These are phyloP conservation scores for Leptopilina syphax DNA, from an alignment of 2,888 invertebrate genomes.

Conservation along the genomic window DNA sequence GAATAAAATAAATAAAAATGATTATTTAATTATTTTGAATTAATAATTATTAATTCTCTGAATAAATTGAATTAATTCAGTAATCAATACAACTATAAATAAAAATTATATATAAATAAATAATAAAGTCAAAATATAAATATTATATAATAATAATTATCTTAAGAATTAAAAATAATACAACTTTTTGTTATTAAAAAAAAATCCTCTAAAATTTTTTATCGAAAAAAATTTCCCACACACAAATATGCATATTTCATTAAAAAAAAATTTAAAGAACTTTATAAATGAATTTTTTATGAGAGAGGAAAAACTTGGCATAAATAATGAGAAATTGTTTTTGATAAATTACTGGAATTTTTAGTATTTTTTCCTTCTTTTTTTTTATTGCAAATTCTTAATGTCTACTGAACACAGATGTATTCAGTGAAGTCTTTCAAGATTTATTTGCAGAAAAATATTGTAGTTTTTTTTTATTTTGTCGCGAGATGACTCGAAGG, in stretches of 20 bases:
- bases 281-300: slow-evolving; percentile 11
- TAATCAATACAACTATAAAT: no score
- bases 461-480: background rate
- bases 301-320: background rate
- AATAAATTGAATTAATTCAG: no score
- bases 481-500: slow-evolving; percentile 2
- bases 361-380: background rate
- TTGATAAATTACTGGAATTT: background rate
- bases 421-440: background rate
- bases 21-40: no score
- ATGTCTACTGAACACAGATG: background rate
- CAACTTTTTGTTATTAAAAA: no score
- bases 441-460: slow-evolving; percentile 24
- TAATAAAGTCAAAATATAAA: no score
- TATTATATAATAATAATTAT: no score
- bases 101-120: no score
- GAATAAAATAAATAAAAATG: no score
- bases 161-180: no score
- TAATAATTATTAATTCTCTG: no score
- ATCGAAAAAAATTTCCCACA: background rate
- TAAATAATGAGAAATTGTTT: slow-evolving; percentile 12
- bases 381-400: slow-evolving; percentile 2
- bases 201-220: background rate
- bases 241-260: slow-evolving; percentile 5
- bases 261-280: background rate